Conservation (phyloP, 2,888 invertebrate species). For the Prosapia bicincta region DNA sequence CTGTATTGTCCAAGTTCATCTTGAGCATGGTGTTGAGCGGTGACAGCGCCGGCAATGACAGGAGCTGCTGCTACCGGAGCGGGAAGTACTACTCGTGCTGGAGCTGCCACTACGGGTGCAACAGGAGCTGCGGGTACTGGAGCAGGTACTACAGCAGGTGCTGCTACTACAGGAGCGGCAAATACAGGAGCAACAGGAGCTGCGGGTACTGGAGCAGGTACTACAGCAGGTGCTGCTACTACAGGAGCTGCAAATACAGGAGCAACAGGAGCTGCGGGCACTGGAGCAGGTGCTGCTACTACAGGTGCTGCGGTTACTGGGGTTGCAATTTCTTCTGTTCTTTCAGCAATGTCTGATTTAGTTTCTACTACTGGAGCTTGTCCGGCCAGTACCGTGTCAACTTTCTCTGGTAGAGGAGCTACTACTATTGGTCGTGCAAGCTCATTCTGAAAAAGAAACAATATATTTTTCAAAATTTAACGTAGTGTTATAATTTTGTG, state of each 20-base stretch:
- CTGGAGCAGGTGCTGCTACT: slow-evolving; percentile 46
- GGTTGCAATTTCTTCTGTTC: slow-evolving; percentile 47
- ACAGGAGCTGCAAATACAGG: slow-evolving; percentile 39
- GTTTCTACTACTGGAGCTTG: neutral
- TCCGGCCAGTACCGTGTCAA: slow-evolving; percentile 6
- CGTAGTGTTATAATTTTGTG: too few relatives aligned
- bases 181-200: slow-evolving; percentile 21
- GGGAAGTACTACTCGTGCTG: neutral
- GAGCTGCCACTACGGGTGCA: neutral
- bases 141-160: slow-evolving; percentile 31
- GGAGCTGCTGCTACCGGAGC: slow-evolving; percentile 37
- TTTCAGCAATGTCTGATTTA: slow-evolving; percentile 40
- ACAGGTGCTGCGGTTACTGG: slow-evolving; percentile 49
- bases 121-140: slow-evolving; percentile 21
- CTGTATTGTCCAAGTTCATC: slow-evolving; percentile 49
- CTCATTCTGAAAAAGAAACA: slow-evolving; percentile 15
- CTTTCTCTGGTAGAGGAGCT: slow-evolving; percentile 2
- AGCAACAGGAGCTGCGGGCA: slow-evolving; percentile 42
- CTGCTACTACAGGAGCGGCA: slow-evolving; percentile 34
- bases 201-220: slow-evolving; percentile 33
- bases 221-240: slow-evolving; percentile 16
- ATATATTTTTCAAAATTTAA: too few relatives aligned
- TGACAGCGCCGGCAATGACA: slow-evolving; percentile 45
- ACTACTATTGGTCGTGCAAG: slow-evolving; percentile 2
- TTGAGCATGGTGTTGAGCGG: slow-evolving; percentile 41